phyloP scores from a whole-genome alignment of 2,113 vertebrate species.

The Chinchilla lanigera region DNA sequence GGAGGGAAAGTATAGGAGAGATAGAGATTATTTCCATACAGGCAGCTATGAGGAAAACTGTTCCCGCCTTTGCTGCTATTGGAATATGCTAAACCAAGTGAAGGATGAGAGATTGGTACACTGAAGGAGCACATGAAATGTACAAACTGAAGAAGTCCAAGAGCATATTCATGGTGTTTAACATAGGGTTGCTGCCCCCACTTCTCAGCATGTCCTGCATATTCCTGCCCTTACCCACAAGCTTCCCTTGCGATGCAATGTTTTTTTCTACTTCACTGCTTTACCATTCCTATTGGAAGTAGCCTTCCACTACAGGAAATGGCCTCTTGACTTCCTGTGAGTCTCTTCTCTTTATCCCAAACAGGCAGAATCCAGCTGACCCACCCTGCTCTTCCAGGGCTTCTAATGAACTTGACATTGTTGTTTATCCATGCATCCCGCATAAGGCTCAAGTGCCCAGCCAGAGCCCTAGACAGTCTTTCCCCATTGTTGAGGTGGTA shows the following conservation, averaged over 20 bases:
- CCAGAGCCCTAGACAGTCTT: background rate
- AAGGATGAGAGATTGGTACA: background rate
- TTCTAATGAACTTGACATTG: background rate
- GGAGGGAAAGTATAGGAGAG: background rate
- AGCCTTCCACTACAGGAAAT: background rate
- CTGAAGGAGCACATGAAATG: background rate
- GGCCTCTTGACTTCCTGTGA: background rate
- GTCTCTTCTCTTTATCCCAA: background rate
- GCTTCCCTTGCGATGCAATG: background rate
- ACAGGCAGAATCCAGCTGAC: background rate
- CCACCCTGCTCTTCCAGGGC: background rate
- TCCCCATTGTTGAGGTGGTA: background rate
- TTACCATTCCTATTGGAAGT: background rate
- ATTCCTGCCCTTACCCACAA: background rate
- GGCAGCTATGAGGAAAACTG: background rate
- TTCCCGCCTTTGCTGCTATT: background rate
- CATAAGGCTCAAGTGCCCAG: background rate
- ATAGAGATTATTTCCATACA: background rate
- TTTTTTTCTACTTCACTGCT: background rate
- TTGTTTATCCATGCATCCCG: background rate
- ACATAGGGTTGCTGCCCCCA: too few relatives aligned
- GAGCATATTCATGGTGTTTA: background rate
- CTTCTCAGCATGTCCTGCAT: background rate
- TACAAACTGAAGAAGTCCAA: background rate
- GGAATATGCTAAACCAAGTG: background rate